phyloP scores from a whole-genome alignment of 1,140 invertebrate genomes.

The Lepidotrigona ventralis region DNA sequence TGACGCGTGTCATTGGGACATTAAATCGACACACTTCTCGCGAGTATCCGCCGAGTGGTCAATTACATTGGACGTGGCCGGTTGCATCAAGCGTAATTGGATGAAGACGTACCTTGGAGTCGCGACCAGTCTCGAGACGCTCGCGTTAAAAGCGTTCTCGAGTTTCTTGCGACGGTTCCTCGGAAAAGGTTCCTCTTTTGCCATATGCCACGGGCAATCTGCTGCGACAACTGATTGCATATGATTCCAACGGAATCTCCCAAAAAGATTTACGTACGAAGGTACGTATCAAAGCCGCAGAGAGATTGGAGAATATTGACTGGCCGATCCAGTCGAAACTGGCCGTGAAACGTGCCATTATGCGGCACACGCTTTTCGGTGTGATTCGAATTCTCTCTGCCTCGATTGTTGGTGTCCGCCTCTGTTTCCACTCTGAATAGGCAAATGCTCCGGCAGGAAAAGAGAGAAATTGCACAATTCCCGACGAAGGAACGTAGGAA shows the following conservation, averaged over 20 bases:
- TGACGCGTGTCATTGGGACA: slow-evolving; percentile 42
- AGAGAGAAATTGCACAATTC: too few relatives aligned
- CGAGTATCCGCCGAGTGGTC: slow-evolving; percentile 40
- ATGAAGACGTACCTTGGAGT: slow-evolving; percentile 61
- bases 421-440: background rate
- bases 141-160: slow-evolving; percentile 21
- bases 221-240: too few relatives aligned
- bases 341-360: slow-evolving; percentile 6
- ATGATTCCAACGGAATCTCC: background rate
- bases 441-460: background rate
- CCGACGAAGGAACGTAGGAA: background rate
- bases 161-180: background rate
- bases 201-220: too few relatives aligned
- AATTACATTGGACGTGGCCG: slow-evolving; percentile 62
- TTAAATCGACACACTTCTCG: slow-evolving; percentile 49
- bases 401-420: background rate
- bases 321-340: background rate
- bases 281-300: background rate
- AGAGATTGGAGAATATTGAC: background rate
- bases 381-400: background rate
- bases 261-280: background rate
- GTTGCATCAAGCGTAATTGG: slow-evolving; percentile 60
- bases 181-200: too few relatives aligned
- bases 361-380: background rate
- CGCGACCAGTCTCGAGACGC: slow-evolving; percentile 34